Base-by-base conservation (phyloP, 2,113 vertebrate species). In the Tragelaphus strepsiceros region DNA sequence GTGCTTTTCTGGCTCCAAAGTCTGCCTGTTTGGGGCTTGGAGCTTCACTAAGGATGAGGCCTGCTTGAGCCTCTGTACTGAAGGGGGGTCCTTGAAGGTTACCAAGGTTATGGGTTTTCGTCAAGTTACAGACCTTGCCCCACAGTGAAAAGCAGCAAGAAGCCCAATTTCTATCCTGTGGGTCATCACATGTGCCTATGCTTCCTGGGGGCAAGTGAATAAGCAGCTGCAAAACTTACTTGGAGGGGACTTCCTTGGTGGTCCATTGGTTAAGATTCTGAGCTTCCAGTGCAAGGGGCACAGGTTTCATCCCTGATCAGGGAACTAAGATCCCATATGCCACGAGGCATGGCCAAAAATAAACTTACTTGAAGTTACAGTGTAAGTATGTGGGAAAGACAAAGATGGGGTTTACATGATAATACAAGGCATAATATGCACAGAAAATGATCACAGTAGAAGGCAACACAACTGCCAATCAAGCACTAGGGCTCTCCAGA, bases 1-100 rank as follows among this genome's bases (percentile, higher is more conserved):
- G 58, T 74, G 77, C 46, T 62, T 98, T 97, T 85, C 88, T 96
- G 77, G 78, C 67, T 97, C 85, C 80, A 85, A 53, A 80, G 35
- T 92, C 78, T 91, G 88, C 19, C n/a, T 93, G 61, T 78, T 87
- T 51, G 87, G 78, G 26, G 43, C 53, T 97, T 88, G 88, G 74
- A 62, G 80, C 28, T 62, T 53, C 39, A 43, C 39, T 94, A 74
- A 94, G 64, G 35, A 59, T 24, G 35, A 87, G 28, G 56, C 46
- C 67, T 91, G 4, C n/a, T 61, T 43, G 39, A 77, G 21, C 49
- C 51, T 91, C 80, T 82, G 17, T 92, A 91, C 80, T 81, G 83
- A 56, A 90, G 58, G 28, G 46, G 58, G 16, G 14, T 85, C 54
- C 15, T 56, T 53, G 21, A 84, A 16, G 16, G 39, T 54, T 90